phyloP scores from a whole-genome alignment of 1,140 invertebrate genomes.

The Tetragonula clypearis region DNA sequence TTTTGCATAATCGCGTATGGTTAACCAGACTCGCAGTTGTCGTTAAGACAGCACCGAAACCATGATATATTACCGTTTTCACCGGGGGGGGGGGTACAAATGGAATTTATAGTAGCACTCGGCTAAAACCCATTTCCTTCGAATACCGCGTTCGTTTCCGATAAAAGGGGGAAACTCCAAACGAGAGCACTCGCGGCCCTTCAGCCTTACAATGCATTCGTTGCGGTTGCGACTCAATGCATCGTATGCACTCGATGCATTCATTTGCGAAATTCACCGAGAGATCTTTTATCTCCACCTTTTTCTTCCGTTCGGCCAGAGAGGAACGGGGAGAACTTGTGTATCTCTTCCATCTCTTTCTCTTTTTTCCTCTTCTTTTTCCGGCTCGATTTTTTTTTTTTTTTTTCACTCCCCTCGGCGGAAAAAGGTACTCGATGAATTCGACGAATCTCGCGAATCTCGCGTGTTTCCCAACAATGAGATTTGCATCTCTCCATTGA shows the following conservation, averaged over 20 bases:
- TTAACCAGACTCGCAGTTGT: conserved; percentile 26
- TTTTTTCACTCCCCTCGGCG: too few relatives aligned
- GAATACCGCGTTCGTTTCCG: conserved; percentile 59
- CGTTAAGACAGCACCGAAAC: conserved; percentile 18
- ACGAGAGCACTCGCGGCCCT: conserved; percentile 21
- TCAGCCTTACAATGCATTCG: conserved; percentile 63
- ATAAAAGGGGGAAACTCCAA: conserved; percentile 64
- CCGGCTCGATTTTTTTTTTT: background rate
- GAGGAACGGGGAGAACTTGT: background rate
- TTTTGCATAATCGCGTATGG: conserved; percentile 47
- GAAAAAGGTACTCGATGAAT: background rate
- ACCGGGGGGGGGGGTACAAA: conserved; percentile 48
- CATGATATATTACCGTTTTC: conserved; percentile 46
- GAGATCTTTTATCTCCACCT: too few relatives aligned
- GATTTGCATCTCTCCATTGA: background rate
- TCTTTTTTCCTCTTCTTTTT: background rate
- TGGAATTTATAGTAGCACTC: conserved; percentile 67
- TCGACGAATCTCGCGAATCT: background rate
- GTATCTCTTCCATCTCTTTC: too few relatives aligned
- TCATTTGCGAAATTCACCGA: conserved; percentile 24
- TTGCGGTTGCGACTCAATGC: conserved; percentile 63
- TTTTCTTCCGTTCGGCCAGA: background rate
- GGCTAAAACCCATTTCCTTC: conserved; percentile 63
- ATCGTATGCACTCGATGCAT: conserved; percentile 58
- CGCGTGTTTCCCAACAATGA: background rate